Base-by-base conservation (phyloP, 2,113 vertebrate species). In the Muscicapa adusta region DNA sequence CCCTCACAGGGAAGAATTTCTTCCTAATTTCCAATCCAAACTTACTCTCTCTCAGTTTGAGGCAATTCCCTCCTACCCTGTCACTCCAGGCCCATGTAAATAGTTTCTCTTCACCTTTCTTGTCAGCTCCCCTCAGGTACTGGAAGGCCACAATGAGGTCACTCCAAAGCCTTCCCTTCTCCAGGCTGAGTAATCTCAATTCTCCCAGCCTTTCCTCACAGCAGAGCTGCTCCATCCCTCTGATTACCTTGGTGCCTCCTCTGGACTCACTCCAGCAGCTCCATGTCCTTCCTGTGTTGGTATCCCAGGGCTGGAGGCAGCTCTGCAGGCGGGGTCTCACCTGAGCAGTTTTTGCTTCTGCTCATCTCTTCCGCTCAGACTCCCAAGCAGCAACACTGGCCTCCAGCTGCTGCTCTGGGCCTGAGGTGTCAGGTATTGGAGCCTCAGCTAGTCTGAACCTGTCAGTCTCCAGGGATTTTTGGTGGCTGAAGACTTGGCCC, bases 241-340 rank as follows among this genome's bases (percentile, higher is more conserved):
- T 51, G 16, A 51, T 28, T 15, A 51, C 16, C n/a, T 29, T 22
- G 25, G 19, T 40, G 65, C 19, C 57, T 56, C 4, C 38, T 78
- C 13, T 31, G 40, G 15, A 7, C 15, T 45, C 10, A 2, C 24
- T 71, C 47, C 48, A 48, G 0, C 19, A 79, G 50, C 14, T 76
- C 7, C 14, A 0, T 0, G 1, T 33, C 62, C 8, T 18, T 12
- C 7, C 45, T 61, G 22, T 53, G 26, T 33, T 33, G 28, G 25
- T 14, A 7, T 3, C 7, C 13, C 62, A 4, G 10, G 12, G 33
- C 54, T 28, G 36, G 33, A 9, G 2, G 53, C 19, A 78, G 40
- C 57, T 4, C 48, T 54, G 40, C 40, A 56, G 48, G 6, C 5
- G 58, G 16, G 26, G 4, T 51, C 23, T 47, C 57, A 48, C 1